Conservation (phyloP, 2,797 vertebrate genomes). For the Rhadinocentrus ornatus region DNA sequence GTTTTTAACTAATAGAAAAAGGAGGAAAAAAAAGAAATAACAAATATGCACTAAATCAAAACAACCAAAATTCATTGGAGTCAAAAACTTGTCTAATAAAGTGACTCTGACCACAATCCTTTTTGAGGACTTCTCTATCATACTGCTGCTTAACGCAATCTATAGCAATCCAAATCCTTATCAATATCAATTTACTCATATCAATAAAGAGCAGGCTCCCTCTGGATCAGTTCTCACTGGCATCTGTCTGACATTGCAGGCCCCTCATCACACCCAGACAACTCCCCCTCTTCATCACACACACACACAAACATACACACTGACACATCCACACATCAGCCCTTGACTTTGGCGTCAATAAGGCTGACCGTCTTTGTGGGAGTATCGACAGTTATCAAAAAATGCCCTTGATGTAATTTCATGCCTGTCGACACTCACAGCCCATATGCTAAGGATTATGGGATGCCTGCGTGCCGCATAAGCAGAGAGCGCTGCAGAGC, state of each 20-base stretch:
- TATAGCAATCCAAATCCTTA: constrained; percentile 91
- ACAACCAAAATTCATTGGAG: constrained; percentile 43
- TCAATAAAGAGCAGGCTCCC: constrained; percentile 94
- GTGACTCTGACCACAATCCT: constrained; percentile 75
- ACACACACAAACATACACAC: constrained; percentile 45
- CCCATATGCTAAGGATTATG: constrained; percentile 88
- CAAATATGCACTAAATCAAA: constrained; percentile 23
- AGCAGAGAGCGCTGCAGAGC: constrained; percentile 71
- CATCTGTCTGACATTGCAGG: constrained; percentile 83
- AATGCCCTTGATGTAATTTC: constrained; percentile 98
- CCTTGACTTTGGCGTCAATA: constrained; percentile 89
- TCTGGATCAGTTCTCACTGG: constrained; percentile 83
- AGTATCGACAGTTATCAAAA: constrained; percentile 96
- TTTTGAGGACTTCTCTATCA: constrained; percentile 85
- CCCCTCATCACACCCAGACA: constrained; percentile 73
- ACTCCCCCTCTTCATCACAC: constrained; percentile 51
- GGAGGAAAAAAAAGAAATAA: background rate
- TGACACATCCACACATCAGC: constrained; percentile 60
- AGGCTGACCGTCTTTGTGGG: constrained; percentile 86
- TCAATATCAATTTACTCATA: constrained; percentile 99
- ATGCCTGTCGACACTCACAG: constrained; percentile 88
- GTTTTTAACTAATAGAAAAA: constrained; percentile 11
- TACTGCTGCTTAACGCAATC: constrained; percentile 87
- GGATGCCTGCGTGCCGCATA: constrained; percentile 77
- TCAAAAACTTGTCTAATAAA: constrained; percentile 76